These are phyloP conservation scores for Alethe diademata DNA, from an alignment of 2,113 vertebrate genomes.

Conservation along the genomic window DNA sequence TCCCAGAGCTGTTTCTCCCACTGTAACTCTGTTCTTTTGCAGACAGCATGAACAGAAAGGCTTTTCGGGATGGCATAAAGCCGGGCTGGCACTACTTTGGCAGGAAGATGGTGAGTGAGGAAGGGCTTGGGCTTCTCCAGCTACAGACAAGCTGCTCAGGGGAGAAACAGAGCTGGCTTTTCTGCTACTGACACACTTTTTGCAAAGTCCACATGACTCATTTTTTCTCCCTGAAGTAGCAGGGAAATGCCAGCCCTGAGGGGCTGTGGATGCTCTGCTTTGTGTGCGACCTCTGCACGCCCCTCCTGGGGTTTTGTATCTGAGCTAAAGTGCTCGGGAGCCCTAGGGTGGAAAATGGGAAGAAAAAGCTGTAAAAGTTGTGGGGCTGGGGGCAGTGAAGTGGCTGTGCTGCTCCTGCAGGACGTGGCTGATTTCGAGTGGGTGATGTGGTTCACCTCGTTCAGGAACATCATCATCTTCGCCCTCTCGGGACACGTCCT, in stretches of 20 bases:
- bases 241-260: background rate
- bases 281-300: fast-evolving
- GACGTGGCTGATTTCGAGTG: slow-evolving; percentile 92
- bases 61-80: slow-evolving; percentile 83
- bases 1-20: background rate
- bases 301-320: background rate
- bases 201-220: fast-evolving
- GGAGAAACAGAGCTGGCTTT: background rate
- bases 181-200: background rate
- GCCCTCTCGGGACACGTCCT: slow-evolving; percentile 90
- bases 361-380: background rate
- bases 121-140: background rate
- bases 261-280: background rate
- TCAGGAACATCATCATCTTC: slow-evolving; percentile 89
- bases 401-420: slow-evolving; percentile 59
- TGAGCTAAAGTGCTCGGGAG: fast-evolving
- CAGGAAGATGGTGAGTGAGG: slow-evolving; percentile 88
- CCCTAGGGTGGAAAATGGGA: background rate
- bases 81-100: slow-evolving; percentile 93
- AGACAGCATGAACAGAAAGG: slow-evolving; percentile 87
- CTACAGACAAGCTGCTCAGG: fast-evolving
- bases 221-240: background rate
- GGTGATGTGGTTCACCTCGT: slow-evolving; percentile 97
- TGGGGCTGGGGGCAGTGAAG: background rate
- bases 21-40: background rate